Evolutionary conservation across 2,888 invertebrate species (phyloP), one percentile per base, ranked within the genome.

Genomic region (Acanthococcus lagerstroemiae): DNA sequence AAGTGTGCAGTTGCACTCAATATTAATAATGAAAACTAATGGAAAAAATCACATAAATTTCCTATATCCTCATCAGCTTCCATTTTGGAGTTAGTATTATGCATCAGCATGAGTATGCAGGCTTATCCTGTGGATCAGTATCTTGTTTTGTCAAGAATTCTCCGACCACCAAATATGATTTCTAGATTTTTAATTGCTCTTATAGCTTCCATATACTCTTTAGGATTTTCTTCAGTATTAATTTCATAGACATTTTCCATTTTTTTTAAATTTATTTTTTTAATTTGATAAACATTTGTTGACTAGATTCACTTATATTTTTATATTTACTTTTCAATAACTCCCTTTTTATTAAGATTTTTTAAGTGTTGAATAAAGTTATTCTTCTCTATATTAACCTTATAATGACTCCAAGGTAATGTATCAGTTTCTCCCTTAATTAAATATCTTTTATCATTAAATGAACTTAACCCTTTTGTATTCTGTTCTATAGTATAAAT

Each of bases 281-380:
- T n/a, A n/a, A n/a, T n/a, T 30, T 30, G 37, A 30, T 30, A 30
- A 30, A 30, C 37, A 30, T 30, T 30, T 30, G 37, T 30, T 9
- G 37, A 48, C 48, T n/a, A n/a, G 19, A n/a, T 48, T 48, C 12
- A 48, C 5, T n/a, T n/a, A 48, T n/a, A 48, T 48, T 48, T 48
- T 48, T 48, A n/a, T 17, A n/a, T 17, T 48, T n/a, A 15, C n/a
- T n/a, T 48, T n/a, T 9, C 48, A n/a, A 48, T 17, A 48, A 17
- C 19, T 15, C 12, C 48, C 6, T 48, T 48, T 48, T 48, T 48
- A 48, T 48, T 48, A 6, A 48, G 12, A 17, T 48, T 48, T 48
- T 48, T 9, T 48, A 48, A 48, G n/a, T 48, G 48, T 6, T 48
- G 19, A 48, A 48, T 48, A 48, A 48, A 48, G n/a, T 48, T 48